Evolutionary conservation across 2,797 vertebrate species (phyloP), one percentile per base, ranked within the genome.

Genomic region (Otolemur crassicaudatus): DNA sequence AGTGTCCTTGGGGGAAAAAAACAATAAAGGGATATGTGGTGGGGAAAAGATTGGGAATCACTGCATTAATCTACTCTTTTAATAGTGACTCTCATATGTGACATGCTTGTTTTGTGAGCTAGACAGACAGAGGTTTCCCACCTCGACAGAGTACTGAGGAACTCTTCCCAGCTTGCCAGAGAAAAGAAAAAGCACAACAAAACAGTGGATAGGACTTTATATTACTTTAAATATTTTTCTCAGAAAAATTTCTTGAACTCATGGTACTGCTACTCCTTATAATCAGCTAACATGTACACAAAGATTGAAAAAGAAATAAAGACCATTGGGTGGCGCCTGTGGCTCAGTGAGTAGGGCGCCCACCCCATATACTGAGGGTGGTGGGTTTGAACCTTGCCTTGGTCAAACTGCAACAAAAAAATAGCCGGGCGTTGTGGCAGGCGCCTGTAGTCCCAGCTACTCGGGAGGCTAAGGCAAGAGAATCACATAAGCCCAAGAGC

Each of bases 161-260:
- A 40, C 10, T 86, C 96, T 90, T 46, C 67, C 84, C 29, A 46
- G 73, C 40, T 84, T 60, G 10, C n/a, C 87, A 77, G 34, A 65
- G 73, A n/a, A 40, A n/a, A n/a, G 34, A 7, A 17, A 67, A n/a
- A 53, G 49, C 49, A 53, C 14, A 53, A 67, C 29, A 67, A n/a
- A 87, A 79, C 7, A 72, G 17, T 53, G n/a, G 40, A 7, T 70
- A 92, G 81, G 37, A 56, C 40, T 56, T 67, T 25, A 46, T 75
- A 37, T 40, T 34, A 34, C 67, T 93, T 94, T 90, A 14, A 82
- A 53, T 72, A 69, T 89, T 94, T 94, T 95, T 77, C 76, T 88
- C 60, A 84, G 87, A 85, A 84, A 79, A 46, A 31, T 86, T 37
- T 84, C 61, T 43, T 67, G 91, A 83, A 37, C 12, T n/a, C 8